A percentile compares a stretch with the other conserved stretches of the same genome.
Conservation (phyloP, 2,797 vertebrate genomes). For the Coregonus ussuriensis region DNA sequence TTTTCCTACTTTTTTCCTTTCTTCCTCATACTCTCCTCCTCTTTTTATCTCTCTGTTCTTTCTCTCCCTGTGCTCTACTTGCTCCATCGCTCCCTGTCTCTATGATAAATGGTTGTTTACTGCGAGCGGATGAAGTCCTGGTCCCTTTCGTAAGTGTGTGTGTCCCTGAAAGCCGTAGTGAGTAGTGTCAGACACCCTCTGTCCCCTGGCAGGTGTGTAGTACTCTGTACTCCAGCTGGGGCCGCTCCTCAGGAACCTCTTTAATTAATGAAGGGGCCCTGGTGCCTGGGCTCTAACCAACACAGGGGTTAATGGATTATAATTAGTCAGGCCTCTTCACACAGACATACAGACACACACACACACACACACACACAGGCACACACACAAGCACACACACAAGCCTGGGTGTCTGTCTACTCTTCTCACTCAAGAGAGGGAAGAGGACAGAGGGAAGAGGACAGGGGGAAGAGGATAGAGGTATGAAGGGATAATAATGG, state of each 20-base stretch:
- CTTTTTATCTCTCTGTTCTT: neutral
- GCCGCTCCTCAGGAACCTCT: slow-evolving; percentile 19
- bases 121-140: slow-evolving; percentile 19
- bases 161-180: neutral
- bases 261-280: slow-evolving; percentile 20
- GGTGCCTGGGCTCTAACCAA: slow-evolving; percentile 44
- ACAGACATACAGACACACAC: neutral
- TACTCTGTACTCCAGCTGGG: neutral
- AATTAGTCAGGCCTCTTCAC: slow-evolving; percentile 40
- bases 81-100: slow-evolving; percentile 9
- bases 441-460: neutral
- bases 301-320: slow-evolving; percentile 44
- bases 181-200: neutral
- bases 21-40: neutral
- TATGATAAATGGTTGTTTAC: slow-evolving; percentile 44
- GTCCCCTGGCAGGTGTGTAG: slow-evolving; percentile 16
- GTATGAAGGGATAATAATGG: neutral
- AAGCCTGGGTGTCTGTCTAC: neutral
- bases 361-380: neutral
- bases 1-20: neutral
- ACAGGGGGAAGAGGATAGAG: neutral
- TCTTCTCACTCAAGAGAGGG: neutral
- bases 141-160: slow-evolving; percentile 12
- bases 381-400: neutral
- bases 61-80: slow-evolving; percentile 5